Conservation (phyloP, 2,113 vertebrate species). For the Tinamus guttatus region DNA sequence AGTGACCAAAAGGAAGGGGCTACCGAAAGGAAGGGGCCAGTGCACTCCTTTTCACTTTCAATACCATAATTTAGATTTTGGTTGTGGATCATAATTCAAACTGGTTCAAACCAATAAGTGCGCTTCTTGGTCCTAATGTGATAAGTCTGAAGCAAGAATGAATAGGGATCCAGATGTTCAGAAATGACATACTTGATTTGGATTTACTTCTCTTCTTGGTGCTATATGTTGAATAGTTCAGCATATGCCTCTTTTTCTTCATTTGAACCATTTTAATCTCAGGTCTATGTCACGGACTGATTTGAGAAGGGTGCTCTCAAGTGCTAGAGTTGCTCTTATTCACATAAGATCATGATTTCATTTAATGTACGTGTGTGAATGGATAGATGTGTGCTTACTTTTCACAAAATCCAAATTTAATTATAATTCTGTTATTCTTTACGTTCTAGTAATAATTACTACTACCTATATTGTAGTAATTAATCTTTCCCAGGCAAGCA, state of each 20-base stretch:
- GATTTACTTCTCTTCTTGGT: not conserved
- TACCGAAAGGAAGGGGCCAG: not conserved
- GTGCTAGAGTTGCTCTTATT: not conserved
- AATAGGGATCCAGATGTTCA: not conserved
- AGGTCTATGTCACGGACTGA: not conserved
- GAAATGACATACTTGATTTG: not conserved
- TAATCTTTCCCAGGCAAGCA: not conserved
- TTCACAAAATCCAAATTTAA: not conserved
- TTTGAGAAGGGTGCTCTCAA: not conserved
- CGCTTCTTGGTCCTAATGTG: not conserved
- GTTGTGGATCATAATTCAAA: not conserved
- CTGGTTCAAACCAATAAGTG: fast-evolving
- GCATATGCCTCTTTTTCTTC: not conserved
- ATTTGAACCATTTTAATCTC: not conserved
- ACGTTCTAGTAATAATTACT: not conserved
- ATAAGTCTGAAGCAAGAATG: not conserved
- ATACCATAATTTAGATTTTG: not conserved
- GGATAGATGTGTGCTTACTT: not conserved
- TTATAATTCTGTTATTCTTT: not conserved
- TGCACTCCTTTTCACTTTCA: not conserved
- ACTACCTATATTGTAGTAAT: not conserved
- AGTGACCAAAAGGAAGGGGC: not conserved
- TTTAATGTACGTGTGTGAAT: not conserved
- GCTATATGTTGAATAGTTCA: not conserved
- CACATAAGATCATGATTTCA: not conserved